Evolutionary conservation across 2,797 vertebrate genomes (phyloP), one percentile per base, ranked within the genome.

Genomic region (Atherinosoma microstoma): DNA sequence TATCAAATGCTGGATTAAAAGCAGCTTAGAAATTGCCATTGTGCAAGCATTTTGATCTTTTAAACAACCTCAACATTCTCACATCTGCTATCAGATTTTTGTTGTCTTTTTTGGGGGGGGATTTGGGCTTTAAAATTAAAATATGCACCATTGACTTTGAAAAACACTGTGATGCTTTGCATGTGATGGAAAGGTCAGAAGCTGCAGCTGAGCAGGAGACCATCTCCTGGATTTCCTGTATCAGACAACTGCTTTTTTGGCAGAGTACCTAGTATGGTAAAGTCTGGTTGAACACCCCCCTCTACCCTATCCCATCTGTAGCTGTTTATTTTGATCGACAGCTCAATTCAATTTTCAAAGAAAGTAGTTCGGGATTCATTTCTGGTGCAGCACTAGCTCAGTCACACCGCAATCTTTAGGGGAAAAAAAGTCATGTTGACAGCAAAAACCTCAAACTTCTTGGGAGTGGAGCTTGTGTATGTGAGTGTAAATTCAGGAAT

Each of bases 261-360:
- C 83, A n/a, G 67, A 67, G 70, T 53, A 64, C 18, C 58, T 60
- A 8, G 63, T 79, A 40, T 72, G 78, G 80, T 78, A 80, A 90
- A 83, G 78, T 79, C 79, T 15, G 49, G 67, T 64, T 81, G 78
- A 90, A 84, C 24, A 27, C 65, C 84, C 70, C 70, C 34, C 78
- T 36, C 75, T 78, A 36, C 68, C 79, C 82, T 70, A 67, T 77
- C 82, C 30, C 89, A 87, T 91, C 89, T 92, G 91, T 59, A 74
- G 79, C 79, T 82, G 77, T 79, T 90, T 90, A 79, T 76, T 70
- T n/a, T 89, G 89, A 90, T n/a, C 79, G 91, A 89, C 90, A 81
- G 78, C 63, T 81, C 65, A 3, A 76, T 62, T 64, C 63, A 42
- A 78, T 54, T 76, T 79, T 87, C 74, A 74, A 49, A 80, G 74